These are phyloP conservation scores for Phrixothrix hirtus DNA, from an alignment of 2,888 invertebrate genomes.

Conservation along the genomic window DNA sequence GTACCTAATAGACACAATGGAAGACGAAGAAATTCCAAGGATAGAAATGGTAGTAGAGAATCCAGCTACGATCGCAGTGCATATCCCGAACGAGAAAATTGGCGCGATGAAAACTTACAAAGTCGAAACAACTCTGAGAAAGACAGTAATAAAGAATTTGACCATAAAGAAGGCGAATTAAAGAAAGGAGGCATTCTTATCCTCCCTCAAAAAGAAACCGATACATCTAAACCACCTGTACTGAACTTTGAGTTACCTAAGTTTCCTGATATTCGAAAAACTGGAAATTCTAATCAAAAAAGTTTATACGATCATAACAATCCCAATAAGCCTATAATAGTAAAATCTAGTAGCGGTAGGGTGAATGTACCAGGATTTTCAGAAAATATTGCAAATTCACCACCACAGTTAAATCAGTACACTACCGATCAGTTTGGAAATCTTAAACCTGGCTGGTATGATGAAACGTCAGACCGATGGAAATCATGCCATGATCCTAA, in stretches of 20 bases:
- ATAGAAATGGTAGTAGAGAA: constrained; percentile 46
- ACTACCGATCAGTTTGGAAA: constrained; percentile 59
- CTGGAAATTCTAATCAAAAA: constrained; percentile 49
- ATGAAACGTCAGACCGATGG: constrained; percentile 63
- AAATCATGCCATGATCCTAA: constrained; percentile 61
- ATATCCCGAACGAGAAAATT: constrained; percentile 49
- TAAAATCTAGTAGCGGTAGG: constrained; percentile 59
- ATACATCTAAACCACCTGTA: constrained; percentile 32
- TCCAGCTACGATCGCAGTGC: constrained; percentile 47
- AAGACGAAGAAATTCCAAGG: constrained; percentile 35
- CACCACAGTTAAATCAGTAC: constrained; percentile 44
- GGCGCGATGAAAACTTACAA: constrained; percentile 52
- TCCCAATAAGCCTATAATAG: constrained; percentile 73
- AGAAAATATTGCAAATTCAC: constrained; percentile 41
- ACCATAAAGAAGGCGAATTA: constrained; percentile 16
- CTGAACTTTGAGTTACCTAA: constrained; percentile 34
- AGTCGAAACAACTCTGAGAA: constrained; percentile 39
- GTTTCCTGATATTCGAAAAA: constrained; percentile 34
- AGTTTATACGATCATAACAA: constrained; percentile 67
- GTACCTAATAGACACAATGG: constrained; percentile 42
- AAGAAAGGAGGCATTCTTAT: constrained; percentile 50
- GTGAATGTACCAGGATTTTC: constrained; percentile 47
- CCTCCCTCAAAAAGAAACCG: constrained; percentile 43
- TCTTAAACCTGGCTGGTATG: constrained; percentile 62
- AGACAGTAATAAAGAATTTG: constrained; percentile 35